phyloP scores from a whole-genome alignment of 1,140 invertebrate species.

The Manduca sexta region DNA sequence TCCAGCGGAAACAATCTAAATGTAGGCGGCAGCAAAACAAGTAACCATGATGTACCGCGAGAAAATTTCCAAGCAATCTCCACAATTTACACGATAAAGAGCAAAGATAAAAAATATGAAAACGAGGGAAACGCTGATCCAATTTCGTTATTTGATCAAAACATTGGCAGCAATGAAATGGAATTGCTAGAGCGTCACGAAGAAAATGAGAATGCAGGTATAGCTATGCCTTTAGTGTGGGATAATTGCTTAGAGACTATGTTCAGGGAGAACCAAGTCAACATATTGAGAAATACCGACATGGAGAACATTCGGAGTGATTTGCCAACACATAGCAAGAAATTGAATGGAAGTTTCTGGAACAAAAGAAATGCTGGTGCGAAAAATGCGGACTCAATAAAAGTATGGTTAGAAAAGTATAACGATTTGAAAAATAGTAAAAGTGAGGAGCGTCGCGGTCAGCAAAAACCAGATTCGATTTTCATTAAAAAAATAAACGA shows the following conservation, averaged over 20 bases:
- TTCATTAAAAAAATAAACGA: conserved; percentile 20
- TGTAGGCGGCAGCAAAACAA: conserved; percentile 28
- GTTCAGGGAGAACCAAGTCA: conserved; percentile 28
- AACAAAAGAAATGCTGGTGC: conserved; percentile 39
- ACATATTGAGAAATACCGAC: conserved; percentile 22
- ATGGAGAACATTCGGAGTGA: conserved; percentile 32
- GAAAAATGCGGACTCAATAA: conserved; percentile 32
- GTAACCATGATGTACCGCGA: conserved; percentile 32
- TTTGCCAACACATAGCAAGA: conserved; percentile 12
- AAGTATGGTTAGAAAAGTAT: conserved; percentile 47
- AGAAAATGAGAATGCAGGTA: conserved; percentile 20
- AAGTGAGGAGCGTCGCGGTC: conserved; percentile 24
- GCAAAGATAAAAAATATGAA: conserved; percentile 42
- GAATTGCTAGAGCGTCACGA: conserved; percentile 8
- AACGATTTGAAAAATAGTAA: conserved; percentile 37
- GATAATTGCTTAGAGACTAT: conserved; percentile 51
- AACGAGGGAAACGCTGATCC: conserved; percentile 33
- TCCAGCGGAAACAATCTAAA: conserved; percentile 62
- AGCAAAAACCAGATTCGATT: conserved; percentile 24
- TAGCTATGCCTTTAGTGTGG: conserved; percentile 44
- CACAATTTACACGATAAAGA: conserved; percentile 42
- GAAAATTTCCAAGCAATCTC: conserved; percentile 61
- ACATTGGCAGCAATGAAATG: conserved; percentile 18
- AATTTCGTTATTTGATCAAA: conserved; percentile 29
- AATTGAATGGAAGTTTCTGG: conserved; percentile 29